These are phyloP conservation scores for Tinea trinotella DNA, from an alignment of 2,888 invertebrate species.

Conservation along the genomic window DNA sequence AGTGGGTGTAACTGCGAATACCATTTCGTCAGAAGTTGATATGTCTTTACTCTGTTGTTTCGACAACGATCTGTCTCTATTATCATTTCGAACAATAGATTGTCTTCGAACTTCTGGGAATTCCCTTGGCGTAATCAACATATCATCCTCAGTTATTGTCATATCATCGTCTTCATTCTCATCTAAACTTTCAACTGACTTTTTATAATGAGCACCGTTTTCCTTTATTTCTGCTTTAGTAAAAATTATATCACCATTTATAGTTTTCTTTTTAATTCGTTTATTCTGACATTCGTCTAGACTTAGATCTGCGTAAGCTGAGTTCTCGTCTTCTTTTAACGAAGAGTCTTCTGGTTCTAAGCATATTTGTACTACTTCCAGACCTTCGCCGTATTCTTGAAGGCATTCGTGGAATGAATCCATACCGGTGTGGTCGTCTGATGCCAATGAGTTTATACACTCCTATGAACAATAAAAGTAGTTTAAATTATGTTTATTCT, in stretches of 20 bases:
- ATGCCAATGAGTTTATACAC: constrained; percentile 68
- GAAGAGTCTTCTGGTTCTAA: constrained; percentile 73
- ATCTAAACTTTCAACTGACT: constrained; percentile 59
- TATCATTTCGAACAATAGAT: constrained; percentile 34
- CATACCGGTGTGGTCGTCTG: constrained; percentile 75
- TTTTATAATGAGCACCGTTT: constrained; percentile 44
- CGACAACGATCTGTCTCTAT: constrained; percentile 40
- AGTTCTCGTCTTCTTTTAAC: constrained; percentile 64
- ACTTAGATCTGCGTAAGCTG: constrained; percentile 57
- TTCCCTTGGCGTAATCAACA: constrained; percentile 50
- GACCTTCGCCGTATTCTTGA: constrained; percentile 75
- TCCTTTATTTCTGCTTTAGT: constrained; percentile 30
- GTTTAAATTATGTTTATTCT: too few relatives aligned
- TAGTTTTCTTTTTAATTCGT: constrained; percentile 25
- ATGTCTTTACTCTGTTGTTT: constrained; percentile 66
- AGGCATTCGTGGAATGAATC: constrained; percentile 77
- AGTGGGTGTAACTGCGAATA: constrained; percentile 66
- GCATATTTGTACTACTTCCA: constrained; percentile 75
- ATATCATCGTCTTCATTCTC: constrained; percentile 61
- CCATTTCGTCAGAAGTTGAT: constrained; percentile 69
- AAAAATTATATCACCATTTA: constrained; percentile 28
- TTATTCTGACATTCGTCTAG: constrained; percentile 51
- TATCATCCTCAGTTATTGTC: constrained; percentile 65
- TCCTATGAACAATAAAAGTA: constrained; percentile 41
- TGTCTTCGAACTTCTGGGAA: constrained; percentile 46